Conservation (phyloP, 2,113 vertebrate species). For the Mastomys natalensis region DNA sequence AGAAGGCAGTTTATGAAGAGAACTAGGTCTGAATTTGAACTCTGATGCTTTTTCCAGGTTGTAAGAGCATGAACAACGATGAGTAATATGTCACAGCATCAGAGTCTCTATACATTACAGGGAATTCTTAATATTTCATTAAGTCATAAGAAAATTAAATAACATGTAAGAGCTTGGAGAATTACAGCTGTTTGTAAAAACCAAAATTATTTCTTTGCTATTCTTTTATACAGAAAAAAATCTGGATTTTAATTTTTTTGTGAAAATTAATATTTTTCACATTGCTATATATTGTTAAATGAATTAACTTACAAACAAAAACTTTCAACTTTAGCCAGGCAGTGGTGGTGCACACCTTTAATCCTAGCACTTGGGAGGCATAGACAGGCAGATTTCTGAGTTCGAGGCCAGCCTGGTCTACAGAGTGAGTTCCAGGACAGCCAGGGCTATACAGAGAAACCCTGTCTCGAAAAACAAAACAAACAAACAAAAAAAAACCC, state of each 20-base stretch:
- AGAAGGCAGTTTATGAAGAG: background rate
- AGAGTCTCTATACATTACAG: background rate
- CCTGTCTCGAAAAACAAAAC: no score
- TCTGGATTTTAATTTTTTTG: background rate
- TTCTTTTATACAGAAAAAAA: conserved; percentile 24
- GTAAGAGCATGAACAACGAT: background rate
- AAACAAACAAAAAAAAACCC: conserved; percentile 27
- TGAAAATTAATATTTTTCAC: background rate
- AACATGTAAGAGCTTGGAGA: background rate
- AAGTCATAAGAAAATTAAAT: conserved; percentile 30
- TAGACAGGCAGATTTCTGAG: no score
- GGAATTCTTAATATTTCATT: background rate
- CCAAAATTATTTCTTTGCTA: conserved; percentile 33
- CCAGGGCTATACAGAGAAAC: no score
- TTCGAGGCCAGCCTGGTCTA: no score
- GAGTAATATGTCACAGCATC: background rate
- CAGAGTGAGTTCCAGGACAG: no score
- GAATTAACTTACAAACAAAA: conserved; percentile 51
- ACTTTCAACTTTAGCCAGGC: background rate
- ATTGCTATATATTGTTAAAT: conserved; percentile 10
- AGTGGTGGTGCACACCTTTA: no score
- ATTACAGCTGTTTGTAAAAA: background rate
- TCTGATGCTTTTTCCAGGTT: background rate
- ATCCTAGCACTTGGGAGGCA: no score
- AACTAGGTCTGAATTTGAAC: background rate